Base-by-base conservation (phyloP, 2,797 vertebrate genomes). In the Halcyon leucocephala region DNA sequence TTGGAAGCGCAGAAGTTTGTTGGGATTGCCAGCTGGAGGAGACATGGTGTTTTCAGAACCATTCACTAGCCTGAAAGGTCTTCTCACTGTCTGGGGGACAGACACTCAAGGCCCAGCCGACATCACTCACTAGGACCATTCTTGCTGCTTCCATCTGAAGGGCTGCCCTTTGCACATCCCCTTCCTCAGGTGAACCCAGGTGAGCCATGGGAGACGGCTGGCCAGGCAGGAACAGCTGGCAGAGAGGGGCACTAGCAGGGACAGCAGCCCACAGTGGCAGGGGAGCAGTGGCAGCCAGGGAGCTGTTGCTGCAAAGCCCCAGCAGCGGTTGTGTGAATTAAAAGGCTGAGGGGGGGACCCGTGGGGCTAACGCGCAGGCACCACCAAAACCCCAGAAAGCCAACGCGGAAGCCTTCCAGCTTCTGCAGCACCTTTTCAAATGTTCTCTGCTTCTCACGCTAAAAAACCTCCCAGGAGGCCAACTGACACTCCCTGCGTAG, bases 351-450 rank as follows among this genome's bases (percentile, higher is more conserved):
- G 24, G 24, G 48, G 48, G 24, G 48, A 49, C 24, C 48, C 25
- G 48, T 14, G 21, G 48, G 48, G 48, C 39, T 19, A 7, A 29
- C 1, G 6, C 3, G 0, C 31, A 48, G 22, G 37, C 57, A 69
- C 15, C 7, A 3, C 49, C 69, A 70, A 8, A 55, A 19, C 16
- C 2, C 12, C 31, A 19, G 65, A 31, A 46, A 26, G 16, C 4
- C n/a, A 14, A 14, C 0, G 1, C 37, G 5, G 0, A 0, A 86
- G 25, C 6, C 18, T 62, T 28, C 24, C 35, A 28, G 31, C 29
- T 67, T 41, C n/a, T 35, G 9, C 5, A 21, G 12, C 0, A 0
- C 22, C 25, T 64, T 35, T n/a, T 37, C 19, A 14, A n/a, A 35
- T 7, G 15, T 4, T 17, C 31, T 54, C 51, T 54, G 51, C 33